Conservation (phyloP, 2,113 vertebrate species). For the Perca flavescens region DNA sequence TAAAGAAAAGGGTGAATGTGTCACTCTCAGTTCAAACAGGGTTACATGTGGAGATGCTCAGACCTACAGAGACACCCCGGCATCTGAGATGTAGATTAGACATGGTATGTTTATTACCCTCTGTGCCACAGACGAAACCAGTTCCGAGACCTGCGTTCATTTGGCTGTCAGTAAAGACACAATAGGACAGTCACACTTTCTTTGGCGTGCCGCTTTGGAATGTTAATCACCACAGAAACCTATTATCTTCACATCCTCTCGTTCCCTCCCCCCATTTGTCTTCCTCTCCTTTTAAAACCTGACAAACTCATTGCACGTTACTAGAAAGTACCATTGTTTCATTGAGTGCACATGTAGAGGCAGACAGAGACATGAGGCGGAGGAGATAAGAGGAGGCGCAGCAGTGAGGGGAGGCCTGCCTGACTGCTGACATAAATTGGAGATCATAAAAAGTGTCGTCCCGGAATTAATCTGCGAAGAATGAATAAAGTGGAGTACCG, state of each 20-base stretch:
- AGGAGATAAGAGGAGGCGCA: slow-evolving; percentile 67
- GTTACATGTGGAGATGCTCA: slow-evolving; percentile 22
- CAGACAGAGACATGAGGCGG: slow-evolving; percentile 70
- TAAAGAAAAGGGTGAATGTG: slow-evolving; percentile 40
- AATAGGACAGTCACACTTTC: slow-evolving; percentile 68
- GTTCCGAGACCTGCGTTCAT: slow-evolving; percentile 57
- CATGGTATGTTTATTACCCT: slow-evolving; percentile 62
- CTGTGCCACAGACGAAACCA: slow-evolving; percentile 50
- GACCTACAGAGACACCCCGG: slow-evolving; percentile 24
- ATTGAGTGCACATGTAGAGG: slow-evolving; percentile 61
- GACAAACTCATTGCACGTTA: slow-evolving; percentile 75
- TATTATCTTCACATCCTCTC: slow-evolving; percentile 77
- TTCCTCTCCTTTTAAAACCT: slow-evolving; percentile 67
- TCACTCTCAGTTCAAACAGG: slow-evolving; percentile 45
- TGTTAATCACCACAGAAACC: slow-evolving; percentile 77
- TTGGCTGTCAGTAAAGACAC: slow-evolving; percentile 68
- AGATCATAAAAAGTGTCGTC: slow-evolving; percentile 75
- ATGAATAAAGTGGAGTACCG: slow-evolving; percentile 73
- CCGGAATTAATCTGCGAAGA: slow-evolving; percentile 74
- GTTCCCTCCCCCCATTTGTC: slow-evolving; percentile 68
- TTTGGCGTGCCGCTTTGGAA: slow-evolving; percentile 63
- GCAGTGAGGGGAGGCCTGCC: slow-evolving; percentile 56
- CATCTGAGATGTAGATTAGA: slow-evolving; percentile 56
- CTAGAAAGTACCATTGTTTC: slow-evolving; percentile 77
- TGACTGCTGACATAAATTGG: slow-evolving; percentile 73